These are phyloP conservation scores for Illadopsis cleaveri DNA, from an alignment of 2,113 vertebrate genomes.

Conservation along the genomic window DNA sequence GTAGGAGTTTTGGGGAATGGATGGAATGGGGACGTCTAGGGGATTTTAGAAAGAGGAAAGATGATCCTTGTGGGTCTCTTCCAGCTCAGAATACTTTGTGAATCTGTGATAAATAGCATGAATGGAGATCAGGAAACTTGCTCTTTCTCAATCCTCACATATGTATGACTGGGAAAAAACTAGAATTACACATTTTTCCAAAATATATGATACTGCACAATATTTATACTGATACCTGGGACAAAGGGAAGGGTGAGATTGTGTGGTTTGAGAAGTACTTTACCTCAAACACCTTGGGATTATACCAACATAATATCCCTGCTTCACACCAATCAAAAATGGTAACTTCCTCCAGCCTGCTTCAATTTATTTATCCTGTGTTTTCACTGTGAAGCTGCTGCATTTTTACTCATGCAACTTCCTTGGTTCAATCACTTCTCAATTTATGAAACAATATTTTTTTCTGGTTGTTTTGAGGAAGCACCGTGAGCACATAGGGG, in stretches of 20 bases:
- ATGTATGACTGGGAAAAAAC: not conserved
- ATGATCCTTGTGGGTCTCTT: not conserved
- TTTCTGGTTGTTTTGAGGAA: not conserved
- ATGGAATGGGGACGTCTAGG: not conserved
- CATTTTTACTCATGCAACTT: not conserved
- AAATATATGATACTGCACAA: not conserved
- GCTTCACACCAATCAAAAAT: not conserved
- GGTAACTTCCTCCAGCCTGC: not conserved
- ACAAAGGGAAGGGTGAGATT: not conserved
- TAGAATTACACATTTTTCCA: not conserved
- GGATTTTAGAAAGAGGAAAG: not conserved
- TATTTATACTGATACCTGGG: not conserved
- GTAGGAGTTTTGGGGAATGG: not conserved
- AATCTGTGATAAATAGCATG: not conserved
- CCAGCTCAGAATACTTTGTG: not conserved
- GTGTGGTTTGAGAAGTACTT: not conserved
- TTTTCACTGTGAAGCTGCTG: not conserved
- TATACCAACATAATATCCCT: not conserved
- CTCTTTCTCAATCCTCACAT: accelerated
- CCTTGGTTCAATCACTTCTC: not conserved
- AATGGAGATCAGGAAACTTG: not conserved
- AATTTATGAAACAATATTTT: not conserved
- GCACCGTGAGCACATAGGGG: not conserved
- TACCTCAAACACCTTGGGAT: not conserved
- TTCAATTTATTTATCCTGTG: not conserved